Conservation (phyloP, 2,113 vertebrate species). For the Choloepus hoffmanni region DNA sequence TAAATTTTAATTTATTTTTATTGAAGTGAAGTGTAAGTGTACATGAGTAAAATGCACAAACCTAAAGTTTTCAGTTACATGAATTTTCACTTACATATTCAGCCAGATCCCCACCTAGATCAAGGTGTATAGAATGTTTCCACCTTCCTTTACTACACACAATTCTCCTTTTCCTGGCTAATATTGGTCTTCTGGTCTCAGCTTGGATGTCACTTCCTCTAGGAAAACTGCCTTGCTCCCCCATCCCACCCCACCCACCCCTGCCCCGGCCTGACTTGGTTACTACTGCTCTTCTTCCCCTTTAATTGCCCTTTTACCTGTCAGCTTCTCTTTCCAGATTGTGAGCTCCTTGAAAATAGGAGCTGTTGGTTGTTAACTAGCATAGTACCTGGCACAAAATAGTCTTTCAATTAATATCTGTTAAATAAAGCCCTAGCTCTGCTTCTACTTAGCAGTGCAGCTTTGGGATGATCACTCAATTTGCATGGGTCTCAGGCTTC, state of each 20-base stretch:
- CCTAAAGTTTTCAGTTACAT: background rate
- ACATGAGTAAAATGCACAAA: background rate
- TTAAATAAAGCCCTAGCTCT: no score
- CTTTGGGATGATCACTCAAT: no score
- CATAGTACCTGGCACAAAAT: no score
- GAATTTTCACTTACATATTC: background rate
- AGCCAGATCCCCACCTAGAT: background rate
- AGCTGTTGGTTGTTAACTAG: no score
- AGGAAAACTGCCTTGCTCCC: background rate
- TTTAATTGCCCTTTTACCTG: background rate
- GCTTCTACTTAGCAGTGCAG: no score
- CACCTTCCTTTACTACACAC: background rate
- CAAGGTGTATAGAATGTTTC: background rate
- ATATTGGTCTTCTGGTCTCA: background rate
- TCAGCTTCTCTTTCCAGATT: background rate
- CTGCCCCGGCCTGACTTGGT: no score
- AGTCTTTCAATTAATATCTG: no score
- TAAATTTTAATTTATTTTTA: slow-evolving; percentile 22
- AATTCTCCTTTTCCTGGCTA: background rate
- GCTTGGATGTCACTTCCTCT: background rate
- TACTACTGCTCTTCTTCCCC: no score
- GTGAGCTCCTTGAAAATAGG: background rate
- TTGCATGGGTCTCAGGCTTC: no score
- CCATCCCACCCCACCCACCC: no score
- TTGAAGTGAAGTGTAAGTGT: background rate